Evolutionary conservation across 2,888 invertebrate species (phyloP).

Genomic region (Caenorhabditis sulstoni): DNA sequence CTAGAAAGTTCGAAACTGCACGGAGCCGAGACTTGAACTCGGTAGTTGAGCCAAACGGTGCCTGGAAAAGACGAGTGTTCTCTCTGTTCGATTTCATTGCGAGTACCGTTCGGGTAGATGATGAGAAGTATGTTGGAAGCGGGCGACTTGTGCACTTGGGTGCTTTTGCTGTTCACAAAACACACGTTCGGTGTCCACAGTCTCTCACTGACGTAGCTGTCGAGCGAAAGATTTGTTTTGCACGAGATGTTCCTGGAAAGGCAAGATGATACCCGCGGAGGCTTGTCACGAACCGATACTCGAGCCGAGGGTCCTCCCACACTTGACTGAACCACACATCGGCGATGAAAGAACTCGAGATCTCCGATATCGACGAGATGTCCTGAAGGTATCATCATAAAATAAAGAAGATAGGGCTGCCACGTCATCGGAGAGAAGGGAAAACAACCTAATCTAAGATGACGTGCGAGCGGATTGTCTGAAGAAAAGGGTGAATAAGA

Average conservation of each 20-base stretch:
- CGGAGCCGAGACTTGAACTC: conserved; percentile 78
- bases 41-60: conserved; percentile 80
- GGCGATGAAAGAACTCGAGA: conserved; percentile 78
- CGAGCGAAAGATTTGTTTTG: conserved; percentile 79
- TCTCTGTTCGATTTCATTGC: too few species aligned
- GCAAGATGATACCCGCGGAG: too few species aligned
- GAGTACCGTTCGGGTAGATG: conserved; percentile 79
- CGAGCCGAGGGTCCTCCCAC: conserved; percentile 77
- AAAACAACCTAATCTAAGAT: conserved; percentile 8
- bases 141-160: conserved; percentile 78
- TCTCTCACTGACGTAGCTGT: conserved; percentile 76
- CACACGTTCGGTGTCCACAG: conserved; percentile 80
- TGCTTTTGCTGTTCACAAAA: conserved; percentile 79
- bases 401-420: not conserved
- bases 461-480: conserved; percentile 20
- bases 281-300: conserved; percentile 67
- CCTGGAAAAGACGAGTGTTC: too few species aligned
- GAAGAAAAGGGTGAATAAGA: not conserved
- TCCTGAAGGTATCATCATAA: conserved; percentile 64
- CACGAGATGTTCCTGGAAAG: conserved; percentile 75
- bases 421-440: conserved; percentile 13
- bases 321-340: conserved; percentile 80
- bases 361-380: conserved; percentile 79
- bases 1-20: conserved; percentile 76
- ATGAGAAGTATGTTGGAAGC: conserved; percentile 78